A percentile compares a stretch with the other conserved stretches of the same genome.
Conservation (phyloP, 2,797 vertebrate genomes). For the Kryptolebias ocellatus region DNA sequence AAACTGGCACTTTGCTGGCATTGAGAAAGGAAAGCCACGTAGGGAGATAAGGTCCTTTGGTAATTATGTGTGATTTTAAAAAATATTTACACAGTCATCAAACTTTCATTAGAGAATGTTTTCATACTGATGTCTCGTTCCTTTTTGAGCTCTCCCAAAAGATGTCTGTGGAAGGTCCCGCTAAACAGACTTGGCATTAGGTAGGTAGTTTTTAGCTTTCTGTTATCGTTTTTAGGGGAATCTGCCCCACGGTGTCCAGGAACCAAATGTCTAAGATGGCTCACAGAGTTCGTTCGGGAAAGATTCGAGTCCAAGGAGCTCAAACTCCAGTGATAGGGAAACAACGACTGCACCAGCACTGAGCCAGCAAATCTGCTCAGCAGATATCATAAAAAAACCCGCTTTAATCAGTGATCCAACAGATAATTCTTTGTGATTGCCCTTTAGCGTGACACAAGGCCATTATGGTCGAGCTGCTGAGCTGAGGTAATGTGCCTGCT, state of each 20-base stretch:
- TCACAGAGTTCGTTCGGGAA: slow-evolving; percentile 20
- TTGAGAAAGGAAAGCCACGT: slow-evolving; percentile 10
- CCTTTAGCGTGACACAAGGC: slow-evolving; percentile 14
- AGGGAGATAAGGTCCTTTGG: slow-evolving; percentile 6
- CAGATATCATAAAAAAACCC: slow-evolving; percentile 8
- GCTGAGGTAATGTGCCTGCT: slow-evolving; percentile 19
- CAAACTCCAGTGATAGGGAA: slow-evolving; percentile 17
- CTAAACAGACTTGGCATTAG: slow-evolving; percentile 20
- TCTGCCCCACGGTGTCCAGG: slow-evolving; percentile 19
- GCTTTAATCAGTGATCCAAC: slow-evolving; percentile 14
- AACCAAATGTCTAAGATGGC: slow-evolving; percentile 13
- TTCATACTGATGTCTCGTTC: slow-evolving; percentile 3
- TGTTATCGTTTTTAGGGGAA: slow-evolving; percentile 17
- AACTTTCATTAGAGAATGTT: slow-evolving; percentile 19
- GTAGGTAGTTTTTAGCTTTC: slow-evolving; percentile 31
- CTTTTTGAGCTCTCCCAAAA: slow-evolving; percentile 11
- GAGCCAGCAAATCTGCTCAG: slow-evolving; percentile 7
- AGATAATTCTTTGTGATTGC: background rate
- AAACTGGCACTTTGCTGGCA: slow-evolving; percentile 8
- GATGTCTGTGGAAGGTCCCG: slow-evolving; percentile 6
- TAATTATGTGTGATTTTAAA: slow-evolving; percentile 14
- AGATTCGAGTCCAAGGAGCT: slow-evolving; percentile 13
- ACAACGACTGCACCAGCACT: slow-evolving; percentile 16
- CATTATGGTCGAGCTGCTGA: slow-evolving; percentile 17
- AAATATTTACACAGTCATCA: slow-evolving; percentile 12